Conservation (phyloP, 92 coral and sea anemone species). For the Paramuricea clavata region DNA sequence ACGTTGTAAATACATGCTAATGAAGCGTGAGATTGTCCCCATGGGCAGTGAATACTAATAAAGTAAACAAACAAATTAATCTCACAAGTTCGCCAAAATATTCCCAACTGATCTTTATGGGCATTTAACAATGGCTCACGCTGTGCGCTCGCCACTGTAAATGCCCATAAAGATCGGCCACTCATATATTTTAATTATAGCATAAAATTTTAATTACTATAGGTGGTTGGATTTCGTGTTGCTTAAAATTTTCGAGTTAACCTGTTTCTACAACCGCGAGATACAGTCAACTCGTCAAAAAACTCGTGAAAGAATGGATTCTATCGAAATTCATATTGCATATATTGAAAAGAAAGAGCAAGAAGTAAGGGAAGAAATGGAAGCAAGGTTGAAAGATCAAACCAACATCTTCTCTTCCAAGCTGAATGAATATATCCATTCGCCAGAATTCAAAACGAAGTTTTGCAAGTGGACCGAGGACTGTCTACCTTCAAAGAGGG, state of each 20-base stretch:
- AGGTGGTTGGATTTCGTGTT: not conserved
- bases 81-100: too few species aligned
- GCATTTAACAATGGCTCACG: too few species aligned
- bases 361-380: not conserved
- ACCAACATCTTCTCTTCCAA: not conserved
- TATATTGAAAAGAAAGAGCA: not conserved
- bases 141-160: too few species aligned
- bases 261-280: not conserved
- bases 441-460: constrained; percentile 4
- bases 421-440: constrained; percentile 19
- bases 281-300: not conserved
- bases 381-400: not conserved
- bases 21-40: too few species aligned
- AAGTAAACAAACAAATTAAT: too few species aligned
- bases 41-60: too few species aligned
- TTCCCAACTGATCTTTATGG: too few species aligned
- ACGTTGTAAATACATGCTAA: too few species aligned
- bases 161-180: too few species aligned
- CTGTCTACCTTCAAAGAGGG: constrained; percentile 33
- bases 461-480: constrained; percentile 48
- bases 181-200: not conserved
- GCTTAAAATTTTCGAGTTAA: not conserved
- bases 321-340: not conserved
- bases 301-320: not conserved
- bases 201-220: too few species aligned